Percentiles rank a stretch among this genome's conserved stretches.
Conservation (phyloP, 2,797 vertebrate species). For the Falco concolor region DNA sequence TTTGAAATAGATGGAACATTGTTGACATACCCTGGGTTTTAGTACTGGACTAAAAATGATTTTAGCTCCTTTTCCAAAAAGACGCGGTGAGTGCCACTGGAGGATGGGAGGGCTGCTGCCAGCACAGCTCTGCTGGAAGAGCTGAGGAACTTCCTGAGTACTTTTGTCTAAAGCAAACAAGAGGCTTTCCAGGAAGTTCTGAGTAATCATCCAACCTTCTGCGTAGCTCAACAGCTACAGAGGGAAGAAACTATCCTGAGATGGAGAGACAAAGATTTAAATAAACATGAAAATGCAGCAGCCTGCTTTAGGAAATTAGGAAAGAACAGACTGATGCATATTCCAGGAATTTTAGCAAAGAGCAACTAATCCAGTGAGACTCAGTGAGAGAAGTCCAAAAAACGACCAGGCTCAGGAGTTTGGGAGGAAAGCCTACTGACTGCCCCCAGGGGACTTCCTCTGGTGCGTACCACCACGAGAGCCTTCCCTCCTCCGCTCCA, state of each 20-base stretch:
- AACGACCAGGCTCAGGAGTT: not conserved
- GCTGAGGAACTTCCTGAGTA: constrained; percentile 28
- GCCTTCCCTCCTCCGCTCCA: not conserved
- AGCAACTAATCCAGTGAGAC: not conserved
- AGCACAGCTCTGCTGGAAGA: not conserved
- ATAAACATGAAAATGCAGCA: not conserved
- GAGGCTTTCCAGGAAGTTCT: constrained; percentile 61
- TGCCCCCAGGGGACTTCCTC: not conserved
- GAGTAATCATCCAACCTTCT: constrained; percentile 54
- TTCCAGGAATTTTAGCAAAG: not conserved
- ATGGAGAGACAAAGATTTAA: not conserved
- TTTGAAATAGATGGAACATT: not conserved
- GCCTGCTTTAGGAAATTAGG: not conserved
- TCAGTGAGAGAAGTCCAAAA: fast-evolving
- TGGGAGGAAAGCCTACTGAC: not conserved
- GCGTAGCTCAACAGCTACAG: constrained; percentile 14
- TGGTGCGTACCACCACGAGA: not conserved
- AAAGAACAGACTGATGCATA: not conserved
- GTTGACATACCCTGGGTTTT: not conserved
- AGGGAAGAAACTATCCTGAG: constrained; percentile 1
- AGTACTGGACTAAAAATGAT: not conserved
- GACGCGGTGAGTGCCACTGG: not conserved
- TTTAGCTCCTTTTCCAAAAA: not conserved
- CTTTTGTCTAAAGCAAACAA: constrained; percentile 14
- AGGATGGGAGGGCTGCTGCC: not conserved